phyloP scores from a whole-genome alignment of 2,888 invertebrate species.

The Oasisia sp. region DNA sequence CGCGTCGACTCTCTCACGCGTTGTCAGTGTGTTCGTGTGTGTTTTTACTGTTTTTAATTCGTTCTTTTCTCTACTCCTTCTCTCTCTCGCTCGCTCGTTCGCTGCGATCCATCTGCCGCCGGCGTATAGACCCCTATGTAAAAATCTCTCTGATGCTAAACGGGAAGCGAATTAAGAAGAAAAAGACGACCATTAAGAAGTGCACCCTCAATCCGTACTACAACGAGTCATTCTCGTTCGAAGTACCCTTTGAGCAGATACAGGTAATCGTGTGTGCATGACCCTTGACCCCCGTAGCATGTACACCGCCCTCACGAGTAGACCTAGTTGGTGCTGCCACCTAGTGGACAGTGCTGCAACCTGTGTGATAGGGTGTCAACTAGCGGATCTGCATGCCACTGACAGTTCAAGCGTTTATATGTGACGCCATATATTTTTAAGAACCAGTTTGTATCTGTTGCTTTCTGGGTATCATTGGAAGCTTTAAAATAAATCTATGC shows the following conservation, averaged over 20 bases:
- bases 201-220: constrained; percentile 99
- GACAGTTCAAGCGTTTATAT: not conserved
- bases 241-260: constrained; percentile 99
- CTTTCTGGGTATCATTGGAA: not conserved
- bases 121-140: constrained; percentile 93
- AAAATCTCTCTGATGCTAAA: constrained; percentile 99
- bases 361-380: not conserved
- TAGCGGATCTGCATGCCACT: not conserved
- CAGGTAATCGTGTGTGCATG: constrained; percentile 77
- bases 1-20: not conserved
- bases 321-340: not conserved
- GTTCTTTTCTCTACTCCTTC: constrained; percentile 19
- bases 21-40: not conserved
- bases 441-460: not conserved
- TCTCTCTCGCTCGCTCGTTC: constrained; percentile 18
- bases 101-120: not conserved
- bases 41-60: constrained; percentile 12
- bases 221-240: constrained; percentile 99
- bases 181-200: constrained; percentile 99
- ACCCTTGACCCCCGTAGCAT: not conserved
- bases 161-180: constrained; percentile 99
- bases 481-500: not conserved
- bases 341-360: not conserved
- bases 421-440: not conserved
- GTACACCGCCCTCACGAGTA: not conserved